Evolutionary conservation across 2,113 vertebrate genomes (phyloP).

Genomic region (Loxodonta africana): DNA sequence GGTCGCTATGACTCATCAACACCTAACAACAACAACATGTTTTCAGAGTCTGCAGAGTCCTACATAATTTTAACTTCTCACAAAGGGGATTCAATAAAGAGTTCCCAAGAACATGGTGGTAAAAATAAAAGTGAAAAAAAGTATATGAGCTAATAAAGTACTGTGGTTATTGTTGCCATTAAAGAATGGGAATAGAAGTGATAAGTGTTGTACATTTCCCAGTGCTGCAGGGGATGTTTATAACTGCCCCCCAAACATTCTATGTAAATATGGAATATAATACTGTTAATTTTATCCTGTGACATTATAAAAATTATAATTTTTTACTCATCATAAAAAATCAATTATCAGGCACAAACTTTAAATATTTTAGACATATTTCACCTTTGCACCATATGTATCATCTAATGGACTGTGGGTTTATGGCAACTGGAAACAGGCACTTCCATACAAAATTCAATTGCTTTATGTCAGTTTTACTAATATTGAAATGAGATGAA

Average conservation of each 20-base stretch:
- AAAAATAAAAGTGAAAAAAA: not conserved
- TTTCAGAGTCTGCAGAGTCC: not conserved
- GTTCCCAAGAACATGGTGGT: not conserved
- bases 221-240: not conserved
- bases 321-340: constrained; percentile 4
- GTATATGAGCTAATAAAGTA: not conserved
- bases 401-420: not conserved
- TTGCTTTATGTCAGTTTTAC: constrained; percentile 11
- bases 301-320: constrained; percentile 9
- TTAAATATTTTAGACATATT: constrained; percentile 29
- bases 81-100: not conserved
- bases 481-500: constrained; percentile 48
- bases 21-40: too few relatives aligned
- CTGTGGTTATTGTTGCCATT: not conserved
- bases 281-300: not conserved
- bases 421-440: constrained; percentile 24
- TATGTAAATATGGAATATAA: not conserved
- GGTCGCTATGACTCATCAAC: too few relatives aligned
- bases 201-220: not conserved
- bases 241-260: not conserved
- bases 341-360: not conserved
- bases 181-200: not conserved
- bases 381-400: not conserved
- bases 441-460: not conserved
- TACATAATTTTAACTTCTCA: not conserved